Evolutionary conservation across 2,888 invertebrate genomes (phyloP), one percentile per base, ranked within the genome.

Genomic region (Drosophila formosana): DNA sequence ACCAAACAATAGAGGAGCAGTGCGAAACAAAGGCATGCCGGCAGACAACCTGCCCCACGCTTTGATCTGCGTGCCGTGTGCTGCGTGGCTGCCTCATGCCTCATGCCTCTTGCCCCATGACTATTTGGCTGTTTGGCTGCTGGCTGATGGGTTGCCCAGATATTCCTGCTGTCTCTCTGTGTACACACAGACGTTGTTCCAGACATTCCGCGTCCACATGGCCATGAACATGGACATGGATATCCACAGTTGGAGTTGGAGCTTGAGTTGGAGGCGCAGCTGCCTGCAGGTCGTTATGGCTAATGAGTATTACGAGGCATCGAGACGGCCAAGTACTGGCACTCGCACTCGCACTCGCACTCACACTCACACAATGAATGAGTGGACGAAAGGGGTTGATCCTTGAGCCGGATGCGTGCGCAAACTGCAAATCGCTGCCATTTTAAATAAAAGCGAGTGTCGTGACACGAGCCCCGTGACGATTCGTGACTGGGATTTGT

Each of bases 231-330:
- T 23, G 28, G 28, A 5, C 25, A 34, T 41, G 46, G 57, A 56
- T 75, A 65, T 66, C 45, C 46, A 30, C 46, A 30, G 30, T 46
- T 37, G 43, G n/a, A 37, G 37, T 11, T 37, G 37, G n/a, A n/a
- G n/a, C 4, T 28, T 18, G 18, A 18, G 32, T 32, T 39, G 41
- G 57, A 60, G n/a, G n/a, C 77, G 56, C 75, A 77, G 77, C 76
- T 57, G 75, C 66, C 67, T 55, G 67, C 34, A 65, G 75, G 79
- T 84, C 82, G 84, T 83, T 83, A 87, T 87, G 62, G 84, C 87
- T 83, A 83, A 83, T 83, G 82, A 83, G 87, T 81, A 87, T 84
- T 86, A 74, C 78, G 78, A 81, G 74, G 52, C 75, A 70, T 69
- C 66, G 51, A 62, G 58, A 66, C 52, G n/a, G 63, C 28, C 49